Percentiles rank a stretch among this genome's conserved stretches.
Conservation (phyloP, 92 coral and sea anemone species). For the Epizoanthus ramosus region DNA sequence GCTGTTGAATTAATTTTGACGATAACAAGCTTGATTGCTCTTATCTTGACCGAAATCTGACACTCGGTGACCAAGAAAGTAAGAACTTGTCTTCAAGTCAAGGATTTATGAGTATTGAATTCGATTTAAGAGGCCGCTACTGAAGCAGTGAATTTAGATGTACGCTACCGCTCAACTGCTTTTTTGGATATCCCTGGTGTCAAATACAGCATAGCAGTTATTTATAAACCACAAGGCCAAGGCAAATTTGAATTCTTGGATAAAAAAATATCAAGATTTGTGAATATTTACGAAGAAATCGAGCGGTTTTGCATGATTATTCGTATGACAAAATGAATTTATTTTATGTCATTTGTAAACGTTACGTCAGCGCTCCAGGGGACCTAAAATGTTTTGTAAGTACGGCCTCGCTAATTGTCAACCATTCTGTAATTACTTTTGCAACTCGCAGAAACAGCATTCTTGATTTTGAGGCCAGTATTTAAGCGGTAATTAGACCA, state of each 20-base stretch:
- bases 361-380: slow-evolving; percentile 49
- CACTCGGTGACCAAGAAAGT: slow-evolving; percentile 45
- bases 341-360: slow-evolving; percentile 23
- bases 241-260: slow-evolving; percentile 29
- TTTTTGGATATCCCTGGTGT: not conserved
- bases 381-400: slow-evolving; percentile 36
- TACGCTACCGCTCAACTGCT: not conserved
- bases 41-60: slow-evolving; percentile 55
- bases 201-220: not conserved
- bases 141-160: not conserved
- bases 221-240: slow-evolving; percentile 25
- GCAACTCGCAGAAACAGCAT: slow-evolving; percentile 15
- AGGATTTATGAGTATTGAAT: slow-evolving; percentile 29
- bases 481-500: slow-evolving; percentile 23
- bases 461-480: slow-evolving; percentile 15
- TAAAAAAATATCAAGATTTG: slow-evolving; percentile 24
- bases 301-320: slow-evolving; percentile 29
- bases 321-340: slow-evolving; percentile 33
- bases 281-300: slow-evolving; percentile 30
- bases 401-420: slow-evolving; percentile 28
- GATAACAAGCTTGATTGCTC: slow-evolving; percentile 21
- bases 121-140: slow-evolving; percentile 17
- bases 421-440: slow-evolving; percentile 36
- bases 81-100: slow-evolving; percentile 39
- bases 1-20: slow-evolving; percentile 41